A percentile compares a stretch with the other conserved stretches of the same genome.
Conservation (phyloP, 2,888 invertebrate genomes). For the Heterodera filipjevi region DNA sequence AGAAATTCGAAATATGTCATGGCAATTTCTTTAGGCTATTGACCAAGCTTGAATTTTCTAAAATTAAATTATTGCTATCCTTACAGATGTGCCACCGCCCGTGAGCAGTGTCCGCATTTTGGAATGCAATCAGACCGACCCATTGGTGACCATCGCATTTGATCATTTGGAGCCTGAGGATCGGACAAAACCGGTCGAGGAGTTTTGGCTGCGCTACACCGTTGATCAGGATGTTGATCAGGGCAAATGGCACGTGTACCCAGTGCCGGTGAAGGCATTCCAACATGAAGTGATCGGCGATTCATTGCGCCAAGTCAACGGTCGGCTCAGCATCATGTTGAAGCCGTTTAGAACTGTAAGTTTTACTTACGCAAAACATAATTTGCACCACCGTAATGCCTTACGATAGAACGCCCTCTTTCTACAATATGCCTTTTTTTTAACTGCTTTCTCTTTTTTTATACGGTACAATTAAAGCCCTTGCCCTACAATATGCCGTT, state of each 20-base stretch:
- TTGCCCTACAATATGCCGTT: not conserved
- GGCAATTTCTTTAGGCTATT: too few relatives aligned
- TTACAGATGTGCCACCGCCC: constrained; percentile 62
- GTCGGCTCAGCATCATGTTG: constrained; percentile 46
- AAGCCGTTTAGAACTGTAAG: constrained; percentile 48
- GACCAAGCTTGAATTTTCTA: too few relatives aligned
- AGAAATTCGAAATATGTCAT: too few relatives aligned
- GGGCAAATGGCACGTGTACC: constrained; percentile 59
- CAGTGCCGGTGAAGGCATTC: constrained; percentile 56
- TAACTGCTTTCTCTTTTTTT: too few relatives aligned
- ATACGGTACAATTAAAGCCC: not conserved
- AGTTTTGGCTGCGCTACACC: constrained; percentile 63
- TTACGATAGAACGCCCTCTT: too few relatives aligned
- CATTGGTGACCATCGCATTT: constrained; percentile 50
- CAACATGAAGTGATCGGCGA: constrained; percentile 52
- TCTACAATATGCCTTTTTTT: too few relatives aligned
- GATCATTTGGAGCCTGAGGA: constrained; percentile 58
- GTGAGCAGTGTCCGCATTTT: constrained; percentile 52
- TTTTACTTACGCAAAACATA: too few relatives aligned
- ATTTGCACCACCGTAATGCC: too few relatives aligned
- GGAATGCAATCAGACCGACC: constrained; percentile 49
- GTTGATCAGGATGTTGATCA: constrained; percentile 60
- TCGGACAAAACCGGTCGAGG: constrained; percentile 58
- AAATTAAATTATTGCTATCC: too few relatives aligned
- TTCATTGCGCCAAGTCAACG: constrained; percentile 48